phyloP scores from a whole-genome alignment of 2,113 vertebrate genomes.

The Gadus macrocephalus region DNA sequence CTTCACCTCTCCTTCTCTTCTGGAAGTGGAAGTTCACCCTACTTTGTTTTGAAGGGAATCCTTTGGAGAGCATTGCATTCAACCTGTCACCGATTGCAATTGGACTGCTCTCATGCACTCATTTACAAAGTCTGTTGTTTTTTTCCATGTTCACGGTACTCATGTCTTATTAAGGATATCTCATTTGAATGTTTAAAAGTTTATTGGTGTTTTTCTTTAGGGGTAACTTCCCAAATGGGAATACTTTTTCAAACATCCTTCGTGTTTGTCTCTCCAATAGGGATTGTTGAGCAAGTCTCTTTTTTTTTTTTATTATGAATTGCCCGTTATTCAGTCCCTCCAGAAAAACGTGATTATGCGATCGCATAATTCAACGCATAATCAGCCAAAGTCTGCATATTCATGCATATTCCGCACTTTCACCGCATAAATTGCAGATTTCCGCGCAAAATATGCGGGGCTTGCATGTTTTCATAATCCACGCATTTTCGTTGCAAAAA shows the following conservation, averaged over 20 bases:
- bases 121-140: conserved; percentile 32
- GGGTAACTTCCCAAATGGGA: conserved; percentile 45
- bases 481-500: too few relatives aligned
- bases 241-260: conserved; percentile 49
- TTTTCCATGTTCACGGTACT: conserved; percentile 44
- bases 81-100: conserved; percentile 41
- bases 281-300: conserved; percentile 30
- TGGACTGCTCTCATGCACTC: conserved; percentile 52
- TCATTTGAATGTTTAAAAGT: conserved; percentile 26
- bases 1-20: conserved; percentile 25
- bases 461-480: too few relatives aligned
- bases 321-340: conserved; percentile 10
- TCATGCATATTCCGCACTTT: too few relatives aligned
- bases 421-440: too few relatives aligned
- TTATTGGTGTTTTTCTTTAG: conserved; percentile 33
- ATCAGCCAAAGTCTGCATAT: too few relatives aligned
- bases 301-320: conserved; percentile 45
- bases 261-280: conserved; percentile 32
- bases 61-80: conserved; percentile 59
- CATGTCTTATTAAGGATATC: conserved; percentile 5
- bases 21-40: conserved; percentile 38
- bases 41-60: conserved; percentile 50
- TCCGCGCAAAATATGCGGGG: too few relatives aligned
- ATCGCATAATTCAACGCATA: too few relatives aligned
- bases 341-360: too few relatives aligned